Conservation (phyloP, 2,113 vertebrate species). For the Corythaixoides concolor region DNA sequence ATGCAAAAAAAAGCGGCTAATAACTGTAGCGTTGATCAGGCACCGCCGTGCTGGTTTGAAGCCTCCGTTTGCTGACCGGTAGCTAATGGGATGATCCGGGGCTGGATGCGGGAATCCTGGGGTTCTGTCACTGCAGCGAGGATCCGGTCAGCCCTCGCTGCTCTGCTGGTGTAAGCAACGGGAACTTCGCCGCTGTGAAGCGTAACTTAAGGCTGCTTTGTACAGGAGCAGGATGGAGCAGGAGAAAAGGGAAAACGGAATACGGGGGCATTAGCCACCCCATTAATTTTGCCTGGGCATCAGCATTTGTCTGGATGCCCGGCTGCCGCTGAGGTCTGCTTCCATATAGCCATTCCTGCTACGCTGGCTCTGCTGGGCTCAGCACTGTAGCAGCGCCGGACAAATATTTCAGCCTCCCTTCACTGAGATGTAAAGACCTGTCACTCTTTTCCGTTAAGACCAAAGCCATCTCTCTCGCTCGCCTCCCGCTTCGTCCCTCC, state of each 20-base stretch:
- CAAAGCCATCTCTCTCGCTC: not conserved
- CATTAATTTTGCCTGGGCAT: not conserved
- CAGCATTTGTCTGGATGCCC: not conserved
- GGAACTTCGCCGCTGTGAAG: not conserved
- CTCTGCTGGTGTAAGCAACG: not conserved
- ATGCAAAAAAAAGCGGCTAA: not conserved
- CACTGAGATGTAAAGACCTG: fast-evolving
- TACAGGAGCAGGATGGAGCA: not conserved
- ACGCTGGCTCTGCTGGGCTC: not conserved
- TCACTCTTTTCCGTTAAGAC: not conserved
- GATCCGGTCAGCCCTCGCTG: not conserved
- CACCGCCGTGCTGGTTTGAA: not conserved
- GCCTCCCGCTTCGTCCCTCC: not conserved
- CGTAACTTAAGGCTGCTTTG: not conserved
- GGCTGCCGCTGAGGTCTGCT: not conserved
- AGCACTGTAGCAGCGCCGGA: not conserved
- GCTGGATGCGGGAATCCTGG: not conserved
- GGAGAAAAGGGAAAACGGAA: not conserved
- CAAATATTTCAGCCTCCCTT: not conserved
- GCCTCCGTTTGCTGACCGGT: not conserved
- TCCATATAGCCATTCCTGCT: not conserved
- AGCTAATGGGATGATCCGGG: not conserved
- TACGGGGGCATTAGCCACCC: not conserved
- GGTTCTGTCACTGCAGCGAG: not conserved
- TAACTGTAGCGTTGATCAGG: not conserved